phyloP scores from a whole-genome alignment of 2,113 vertebrate genomes.

The Dryoscopus gambensis region DNA sequence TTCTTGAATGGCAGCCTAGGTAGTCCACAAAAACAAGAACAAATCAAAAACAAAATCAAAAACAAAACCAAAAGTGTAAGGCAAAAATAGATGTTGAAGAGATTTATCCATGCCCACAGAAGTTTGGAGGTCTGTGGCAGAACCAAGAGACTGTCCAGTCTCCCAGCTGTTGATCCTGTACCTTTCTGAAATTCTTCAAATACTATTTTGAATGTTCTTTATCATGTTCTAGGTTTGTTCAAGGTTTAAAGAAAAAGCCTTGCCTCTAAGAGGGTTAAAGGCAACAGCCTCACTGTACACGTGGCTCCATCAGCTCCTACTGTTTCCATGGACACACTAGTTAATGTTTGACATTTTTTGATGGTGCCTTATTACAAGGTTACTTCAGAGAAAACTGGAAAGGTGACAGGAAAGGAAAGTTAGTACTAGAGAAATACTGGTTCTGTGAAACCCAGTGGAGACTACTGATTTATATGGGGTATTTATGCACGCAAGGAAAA shows the following conservation, averaged over 20 bases:
- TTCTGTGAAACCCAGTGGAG: background rate
- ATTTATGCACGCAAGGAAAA: background rate
- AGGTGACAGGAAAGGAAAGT: background rate
- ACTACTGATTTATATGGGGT: background rate
- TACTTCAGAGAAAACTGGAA: background rate
- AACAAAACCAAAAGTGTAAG: no score
- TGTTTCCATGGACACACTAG: constrained; percentile 34
- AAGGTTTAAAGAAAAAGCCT: background rate
- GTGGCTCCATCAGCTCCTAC: background rate
- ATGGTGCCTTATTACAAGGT: background rate
- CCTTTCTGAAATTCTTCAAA: background rate
- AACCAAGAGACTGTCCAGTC: background rate
- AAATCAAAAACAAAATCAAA: background rate
- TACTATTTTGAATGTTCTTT: background rate
- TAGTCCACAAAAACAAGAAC: background rate
- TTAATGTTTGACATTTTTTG: background rate
- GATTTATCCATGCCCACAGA: background rate
- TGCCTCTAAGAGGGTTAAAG: background rate
- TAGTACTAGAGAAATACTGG: background rate
- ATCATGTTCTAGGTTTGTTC: background rate
- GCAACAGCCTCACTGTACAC: background rate
- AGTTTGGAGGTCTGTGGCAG: background rate
- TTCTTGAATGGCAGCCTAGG: accelerated
- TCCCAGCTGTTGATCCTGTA: background rate
- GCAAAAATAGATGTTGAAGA: background rate